These are phyloP conservation scores for Hipposideros armiger DNA, from an alignment of 2,113 vertebrate genomes.

Conservation along the genomic window DNA sequence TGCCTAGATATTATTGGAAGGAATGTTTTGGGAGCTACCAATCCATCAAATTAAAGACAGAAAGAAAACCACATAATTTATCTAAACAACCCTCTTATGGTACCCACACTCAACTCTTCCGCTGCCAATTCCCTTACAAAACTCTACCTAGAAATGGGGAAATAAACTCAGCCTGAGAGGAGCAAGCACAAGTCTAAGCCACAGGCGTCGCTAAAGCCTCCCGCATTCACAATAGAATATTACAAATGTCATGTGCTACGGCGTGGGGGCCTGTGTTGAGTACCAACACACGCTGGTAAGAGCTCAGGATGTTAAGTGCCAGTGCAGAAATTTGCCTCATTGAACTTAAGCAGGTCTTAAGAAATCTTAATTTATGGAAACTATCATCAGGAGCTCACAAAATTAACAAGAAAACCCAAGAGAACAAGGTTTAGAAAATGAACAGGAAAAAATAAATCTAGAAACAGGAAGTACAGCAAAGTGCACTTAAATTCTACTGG, in stretches of 20 bases:
- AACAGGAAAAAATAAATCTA: not conserved
- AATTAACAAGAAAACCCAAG: not conserved
- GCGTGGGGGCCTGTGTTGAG: accelerated
- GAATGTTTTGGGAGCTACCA: not conserved
- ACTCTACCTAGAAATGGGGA: not conserved
- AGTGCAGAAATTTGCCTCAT: not conserved
- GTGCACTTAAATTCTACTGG: not conserved
- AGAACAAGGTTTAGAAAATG: not conserved
- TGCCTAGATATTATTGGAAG: not conserved
- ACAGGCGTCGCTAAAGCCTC: not conserved
- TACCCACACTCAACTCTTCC: not conserved
- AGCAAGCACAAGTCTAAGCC: not conserved
- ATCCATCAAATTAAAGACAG: not conserved
- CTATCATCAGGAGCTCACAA: not conserved
- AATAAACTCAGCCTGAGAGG: not conserved
- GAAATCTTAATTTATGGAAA: not conserved
- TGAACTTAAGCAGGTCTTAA: not conserved
- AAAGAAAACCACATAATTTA: not conserved
- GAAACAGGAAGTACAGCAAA: not conserved
- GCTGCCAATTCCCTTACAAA: not conserved
- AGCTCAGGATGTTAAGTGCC: not conserved
- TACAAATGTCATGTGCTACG: not conserved
- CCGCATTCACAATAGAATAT: not conserved
- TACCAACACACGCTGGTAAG: too few species aligned
- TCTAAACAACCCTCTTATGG: not conserved